phyloP scores from a whole-genome alignment of 1,140 invertebrate genomes.

The Papilio polyxenes region DNA sequence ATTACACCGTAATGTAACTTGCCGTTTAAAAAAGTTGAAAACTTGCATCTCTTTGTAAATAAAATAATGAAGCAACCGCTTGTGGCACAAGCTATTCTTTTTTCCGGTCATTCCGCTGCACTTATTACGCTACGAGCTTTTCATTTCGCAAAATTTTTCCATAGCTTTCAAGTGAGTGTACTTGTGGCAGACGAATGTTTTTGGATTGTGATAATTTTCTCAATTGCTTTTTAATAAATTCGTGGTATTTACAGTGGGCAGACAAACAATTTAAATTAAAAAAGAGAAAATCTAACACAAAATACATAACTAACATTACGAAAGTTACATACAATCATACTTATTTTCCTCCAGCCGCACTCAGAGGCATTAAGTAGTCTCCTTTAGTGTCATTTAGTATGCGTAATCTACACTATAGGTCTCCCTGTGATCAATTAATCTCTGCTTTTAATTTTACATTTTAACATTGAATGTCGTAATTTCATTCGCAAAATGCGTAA shows the following conservation, averaged over 20 bases:
- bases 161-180: not conserved
- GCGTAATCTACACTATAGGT: too few species aligned
- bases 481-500: not conserved
- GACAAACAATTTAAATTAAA: not conserved
- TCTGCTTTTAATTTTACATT: not conserved
- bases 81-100: conserved; percentile 14
- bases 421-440: too few species aligned
- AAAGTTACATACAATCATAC: too few species aligned
- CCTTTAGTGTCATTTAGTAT: not conserved
- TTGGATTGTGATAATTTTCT: conserved; percentile 22
- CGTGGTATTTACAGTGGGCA: not conserved
- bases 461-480: not conserved
- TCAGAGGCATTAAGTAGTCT: not conserved
- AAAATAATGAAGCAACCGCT: conserved; percentile 12
- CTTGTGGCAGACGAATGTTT: conserved; percentile 6
- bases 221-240: conserved; percentile 25
- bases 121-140: conserved; percentile 33
- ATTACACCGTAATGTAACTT: not conserved
- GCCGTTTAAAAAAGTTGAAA: not conserved
- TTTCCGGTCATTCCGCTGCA: conserved; percentile 22
- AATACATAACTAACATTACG: not conserved
- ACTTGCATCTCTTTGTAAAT: not conserved
- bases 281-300: not conserved
- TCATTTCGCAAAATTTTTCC: conserved; percentile 27
- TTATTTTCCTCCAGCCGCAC: too few species aligned